phyloP scores from a whole-genome alignment of 1,140 invertebrate genomes.

The Saccostrea echinata region DNA sequence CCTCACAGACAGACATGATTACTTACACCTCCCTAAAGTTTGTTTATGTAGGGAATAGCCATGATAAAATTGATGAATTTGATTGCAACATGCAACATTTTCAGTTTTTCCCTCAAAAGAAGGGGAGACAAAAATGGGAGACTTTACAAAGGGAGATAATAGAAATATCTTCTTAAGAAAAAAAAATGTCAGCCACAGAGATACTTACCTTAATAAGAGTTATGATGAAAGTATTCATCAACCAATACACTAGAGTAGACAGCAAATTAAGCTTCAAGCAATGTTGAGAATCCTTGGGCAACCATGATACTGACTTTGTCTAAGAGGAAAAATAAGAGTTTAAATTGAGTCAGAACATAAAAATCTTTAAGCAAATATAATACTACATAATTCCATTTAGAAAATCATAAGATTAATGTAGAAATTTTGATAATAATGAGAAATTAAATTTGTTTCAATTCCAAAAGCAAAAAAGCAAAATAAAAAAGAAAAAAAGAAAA shows the following conservation, averaged over 20 bases:
- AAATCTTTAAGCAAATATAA: background rate
- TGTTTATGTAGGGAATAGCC: too few species aligned
- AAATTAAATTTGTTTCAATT: too few species aligned
- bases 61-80: too few species aligned
- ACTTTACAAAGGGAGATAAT: too few species aligned
- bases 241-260: conserved; percentile 28
- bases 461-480: too few species aligned
- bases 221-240: conserved; percentile 16
- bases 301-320: conserved; percentile 20
- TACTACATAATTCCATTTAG: background rate
- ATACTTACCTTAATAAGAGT: background rate
- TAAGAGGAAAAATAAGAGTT: background rate
- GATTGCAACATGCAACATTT: too few species aligned
- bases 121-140: too few species aligned
- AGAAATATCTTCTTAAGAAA: too few species aligned
- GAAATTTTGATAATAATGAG: background rate
- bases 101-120: too few species aligned
- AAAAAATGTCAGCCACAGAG: background rate
- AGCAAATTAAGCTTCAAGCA: conserved; percentile 7
- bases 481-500: too few species aligned
- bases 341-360: background rate
- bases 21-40: too few species aligned
- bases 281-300: background rate
- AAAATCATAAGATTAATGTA: background rate
- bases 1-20: too few species aligned